These are phyloP conservation scores for Diarsia brunnea DNA, from an alignment of 2,888 invertebrate species.

Conservation along the genomic window DNA sequence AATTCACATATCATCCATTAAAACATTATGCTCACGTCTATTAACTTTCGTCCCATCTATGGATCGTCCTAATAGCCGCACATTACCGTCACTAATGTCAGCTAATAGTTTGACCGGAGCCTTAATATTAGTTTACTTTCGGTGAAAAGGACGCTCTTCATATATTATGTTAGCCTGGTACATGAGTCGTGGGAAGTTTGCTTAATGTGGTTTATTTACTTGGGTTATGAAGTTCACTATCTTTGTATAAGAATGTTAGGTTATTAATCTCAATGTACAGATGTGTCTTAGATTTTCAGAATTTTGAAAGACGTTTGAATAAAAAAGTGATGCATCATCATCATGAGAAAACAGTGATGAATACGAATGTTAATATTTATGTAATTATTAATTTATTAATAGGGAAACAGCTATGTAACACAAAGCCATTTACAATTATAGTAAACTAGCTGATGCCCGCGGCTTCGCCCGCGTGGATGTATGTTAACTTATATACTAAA, in stretches of 20 bases:
- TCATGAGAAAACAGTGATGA: too few species aligned
- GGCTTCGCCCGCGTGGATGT: too few species aligned
- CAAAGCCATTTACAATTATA: background rate
- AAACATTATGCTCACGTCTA: constrained; percentile 45
- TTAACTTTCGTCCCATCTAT: constrained; percentile 38
- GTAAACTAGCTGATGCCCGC: too few species aligned
- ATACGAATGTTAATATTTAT: background rate
- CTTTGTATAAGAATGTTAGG: background rate
- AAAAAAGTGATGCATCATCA: too few species aligned
- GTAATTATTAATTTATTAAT: too few species aligned
- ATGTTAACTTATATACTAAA: too few species aligned
- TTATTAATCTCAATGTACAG: background rate
- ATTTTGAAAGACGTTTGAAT: background rate
- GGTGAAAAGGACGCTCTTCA: constrained; percentile 37
- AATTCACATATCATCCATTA: constrained; percentile 41
- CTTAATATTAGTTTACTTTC: constrained; percentile 61
- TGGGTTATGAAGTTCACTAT: background rate
- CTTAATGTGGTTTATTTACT: constrained; percentile 6
- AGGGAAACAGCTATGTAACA: background rate
- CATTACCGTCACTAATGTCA: constrained; percentile 51
- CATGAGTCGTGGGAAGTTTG: background rate
- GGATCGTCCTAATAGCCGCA: constrained; percentile 46
- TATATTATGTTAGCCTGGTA: constrained; percentile 33
- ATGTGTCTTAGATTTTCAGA: background rate
- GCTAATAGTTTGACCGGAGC: constrained; percentile 62